Percentiles rank a stretch among this genome's conserved stretches.
phyloP scores from a whole-genome alignment of 2,888 invertebrate genomes.

The Epirrita christyi region DNA sequence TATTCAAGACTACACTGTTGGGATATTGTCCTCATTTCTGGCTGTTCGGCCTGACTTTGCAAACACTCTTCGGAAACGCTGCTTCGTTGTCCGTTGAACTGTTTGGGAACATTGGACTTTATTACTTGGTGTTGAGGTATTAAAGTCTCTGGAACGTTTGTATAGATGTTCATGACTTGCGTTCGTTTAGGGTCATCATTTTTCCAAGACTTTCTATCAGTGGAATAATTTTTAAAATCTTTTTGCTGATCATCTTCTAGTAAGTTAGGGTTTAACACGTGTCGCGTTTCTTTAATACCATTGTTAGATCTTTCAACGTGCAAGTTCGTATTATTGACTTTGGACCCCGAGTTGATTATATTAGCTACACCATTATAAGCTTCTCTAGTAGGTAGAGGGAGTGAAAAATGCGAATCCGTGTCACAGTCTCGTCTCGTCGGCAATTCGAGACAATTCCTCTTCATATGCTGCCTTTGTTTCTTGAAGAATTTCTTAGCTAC shows the following conservation, averaged over 20 bases:
- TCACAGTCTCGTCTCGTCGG: conserved; percentile 86
- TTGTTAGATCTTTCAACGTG: conserved; percentile 86
- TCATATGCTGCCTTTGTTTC: conserved; percentile 90
- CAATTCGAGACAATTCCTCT: conserved; percentile 89
- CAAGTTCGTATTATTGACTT: conserved; percentile 92
- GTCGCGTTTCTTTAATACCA: conserved; percentile 84
- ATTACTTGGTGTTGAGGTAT: conserved; percentile 85
- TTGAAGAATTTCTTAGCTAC: conserved; percentile 97
- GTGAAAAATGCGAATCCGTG: conserved; percentile 76
- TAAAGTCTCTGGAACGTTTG: conserved; percentile 86
- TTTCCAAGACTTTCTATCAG: conserved; percentile 71
- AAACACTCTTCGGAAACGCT: conserved; percentile 78
- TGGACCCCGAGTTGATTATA: conserved; percentile 89
- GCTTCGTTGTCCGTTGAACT: conserved; percentile 64
- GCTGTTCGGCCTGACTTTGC: conserved; percentile 73
- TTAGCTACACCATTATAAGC: conserved; percentile 83
- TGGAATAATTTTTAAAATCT: conserved; percentile 72
- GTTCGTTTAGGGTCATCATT: conserved; percentile 66
- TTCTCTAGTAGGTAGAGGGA: conserved; percentile 78
- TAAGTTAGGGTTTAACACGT: conserved; percentile 86
- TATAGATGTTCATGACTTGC: conserved; percentile 86
- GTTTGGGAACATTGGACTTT: conserved; percentile 65
- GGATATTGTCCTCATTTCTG: conserved; percentile 87
- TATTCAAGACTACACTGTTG: conserved; percentile 90
- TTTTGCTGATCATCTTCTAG: conserved; percentile 86